Percentiles rank a stretch among this genome's conserved stretches.
Conservation (phyloP, 2,888 invertebrate genomes). For the Serripes groenlandicus region DNA sequence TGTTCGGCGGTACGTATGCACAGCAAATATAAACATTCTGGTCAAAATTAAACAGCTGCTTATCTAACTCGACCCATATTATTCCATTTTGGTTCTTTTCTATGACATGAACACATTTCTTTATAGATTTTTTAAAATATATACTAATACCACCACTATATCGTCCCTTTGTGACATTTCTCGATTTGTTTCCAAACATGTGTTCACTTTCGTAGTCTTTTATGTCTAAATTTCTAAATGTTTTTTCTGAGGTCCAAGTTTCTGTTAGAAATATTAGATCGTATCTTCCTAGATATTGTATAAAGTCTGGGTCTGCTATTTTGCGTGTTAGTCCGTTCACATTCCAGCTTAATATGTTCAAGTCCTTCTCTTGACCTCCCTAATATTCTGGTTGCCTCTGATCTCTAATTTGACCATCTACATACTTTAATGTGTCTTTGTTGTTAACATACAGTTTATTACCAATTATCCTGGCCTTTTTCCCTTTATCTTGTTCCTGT, state of each 20-base stretch:
- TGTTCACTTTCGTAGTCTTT: conserved; percentile 1
- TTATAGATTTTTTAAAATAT: conserved; percentile 1
- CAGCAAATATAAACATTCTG: conserved; percentile 19
- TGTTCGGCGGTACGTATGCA: conserved; percentile 19
- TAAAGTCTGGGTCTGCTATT: conserved; percentile 16
- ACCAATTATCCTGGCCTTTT: conserved; percentile 2
- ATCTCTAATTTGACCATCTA: background rate
- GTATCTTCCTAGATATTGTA: background rate
- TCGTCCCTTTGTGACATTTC: conserved; percentile 14
- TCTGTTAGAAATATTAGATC: background rate
- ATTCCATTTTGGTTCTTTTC: background rate
- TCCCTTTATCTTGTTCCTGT: background rate
- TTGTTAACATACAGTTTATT: conserved; percentile 27
- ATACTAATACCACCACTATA: conserved; percentile 21
- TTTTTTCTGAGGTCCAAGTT: conserved; percentile 4
- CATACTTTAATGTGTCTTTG: conserved; percentile 11
- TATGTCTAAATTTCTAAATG: background rate
- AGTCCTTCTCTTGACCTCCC: background rate
- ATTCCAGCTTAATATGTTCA: conserved; percentile 8
- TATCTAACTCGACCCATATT: background rate
- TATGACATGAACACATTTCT: too few relatives aligned
- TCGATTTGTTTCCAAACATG: conserved; percentile 24
- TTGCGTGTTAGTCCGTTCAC: conserved; percentile 5
- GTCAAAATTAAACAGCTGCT: conserved; percentile 4
- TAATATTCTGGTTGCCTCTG: background rate